Evolutionary conservation across 2,797 vertebrate genomes (phyloP), one percentile per base, ranked within the genome.

Genomic region (Lithobates pipiens): DNA sequence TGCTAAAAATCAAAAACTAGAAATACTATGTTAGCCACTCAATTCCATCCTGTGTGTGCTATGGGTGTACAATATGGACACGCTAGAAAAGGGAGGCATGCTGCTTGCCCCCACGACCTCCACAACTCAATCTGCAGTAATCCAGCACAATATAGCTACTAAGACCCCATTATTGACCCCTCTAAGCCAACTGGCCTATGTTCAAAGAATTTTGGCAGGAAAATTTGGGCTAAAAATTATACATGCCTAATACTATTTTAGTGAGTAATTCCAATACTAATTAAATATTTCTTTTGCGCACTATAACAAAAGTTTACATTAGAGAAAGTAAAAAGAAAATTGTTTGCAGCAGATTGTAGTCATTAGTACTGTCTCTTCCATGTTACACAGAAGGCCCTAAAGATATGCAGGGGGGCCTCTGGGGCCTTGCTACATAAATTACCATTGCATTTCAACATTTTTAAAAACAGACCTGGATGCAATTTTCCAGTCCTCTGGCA

Each of bases 401-500:
- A 80, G 65, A 70, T 21, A 80, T 15, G 10, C 68, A 15, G 13
- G 68, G 21, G 11, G 68, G 29, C 34, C 42, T 34, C 3, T 11
- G n/a, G 77, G 16, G 39, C 77, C 39, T 42, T 27, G 6, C 25
- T 29, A 7, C 25, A 16, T 61, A 57, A 61, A 77, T 65, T 16
- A 34, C 9, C 18, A 50, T 34, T 23, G 9, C 16, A 25, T 18
- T 42, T 68, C 63, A 44, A 4, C 32, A 63, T 39, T 77, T 65
- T 23, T 65, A 4, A n/a, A 63, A 77, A 21, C 10, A 75, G 46
- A 65, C 34, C 2, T 25, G 76, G 57, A 36, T 32, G 65, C 13
- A 78, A 67, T 9, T 44, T 67, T 44, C 50, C 76, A 65, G 54
- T n/a, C 18, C n/a, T n/a, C 9, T 63, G 76, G 77, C 67, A 34